phyloP scores from a whole-genome alignment of 2,797 vertebrate species.

The Aselliscus stoliczkanus region DNA sequence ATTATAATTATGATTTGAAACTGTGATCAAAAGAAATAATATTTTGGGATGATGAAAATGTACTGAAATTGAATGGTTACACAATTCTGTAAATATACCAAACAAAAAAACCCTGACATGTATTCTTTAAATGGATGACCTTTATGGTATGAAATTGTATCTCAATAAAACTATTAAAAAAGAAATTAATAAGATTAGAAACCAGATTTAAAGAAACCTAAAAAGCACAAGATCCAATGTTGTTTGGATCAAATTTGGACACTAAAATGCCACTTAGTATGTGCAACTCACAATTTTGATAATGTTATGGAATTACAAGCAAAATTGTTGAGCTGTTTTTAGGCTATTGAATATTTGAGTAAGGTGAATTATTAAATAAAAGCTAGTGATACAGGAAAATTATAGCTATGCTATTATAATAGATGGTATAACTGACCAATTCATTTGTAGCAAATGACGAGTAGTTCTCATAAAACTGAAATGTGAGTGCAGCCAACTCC shows the following conservation, averaged over 20 bases:
- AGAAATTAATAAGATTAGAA: neutral
- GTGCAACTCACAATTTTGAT: neutral
- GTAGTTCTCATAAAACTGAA: neutral
- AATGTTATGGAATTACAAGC: neutral
- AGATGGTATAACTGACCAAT: neutral
- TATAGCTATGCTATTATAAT: neutral
- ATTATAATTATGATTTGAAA: neutral
- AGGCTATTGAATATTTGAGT: neutral
- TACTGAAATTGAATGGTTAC: neutral
- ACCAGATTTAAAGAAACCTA: neutral
- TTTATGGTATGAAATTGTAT: neutral
- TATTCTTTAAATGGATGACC: neutral
- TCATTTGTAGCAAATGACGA: neutral
- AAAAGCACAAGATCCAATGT: neutral
- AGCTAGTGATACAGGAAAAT: neutral
- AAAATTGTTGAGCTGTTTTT: neutral
- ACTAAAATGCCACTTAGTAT: neutral
- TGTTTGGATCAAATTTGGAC: conserved; percentile 3
- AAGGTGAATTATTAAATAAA: conserved; percentile 30
- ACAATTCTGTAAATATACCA: neutral
- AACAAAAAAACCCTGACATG: neutral
- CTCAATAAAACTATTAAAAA: neutral
- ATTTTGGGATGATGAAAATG: neutral
- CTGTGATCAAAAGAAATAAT: neutral
- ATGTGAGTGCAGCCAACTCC: neutral